Percentiles rank a stretch among this genome's conserved stretches.
phyloP scores from a whole-genome alignment of 2,888 invertebrate genomes.

The Folsomia manolachei region DNA sequence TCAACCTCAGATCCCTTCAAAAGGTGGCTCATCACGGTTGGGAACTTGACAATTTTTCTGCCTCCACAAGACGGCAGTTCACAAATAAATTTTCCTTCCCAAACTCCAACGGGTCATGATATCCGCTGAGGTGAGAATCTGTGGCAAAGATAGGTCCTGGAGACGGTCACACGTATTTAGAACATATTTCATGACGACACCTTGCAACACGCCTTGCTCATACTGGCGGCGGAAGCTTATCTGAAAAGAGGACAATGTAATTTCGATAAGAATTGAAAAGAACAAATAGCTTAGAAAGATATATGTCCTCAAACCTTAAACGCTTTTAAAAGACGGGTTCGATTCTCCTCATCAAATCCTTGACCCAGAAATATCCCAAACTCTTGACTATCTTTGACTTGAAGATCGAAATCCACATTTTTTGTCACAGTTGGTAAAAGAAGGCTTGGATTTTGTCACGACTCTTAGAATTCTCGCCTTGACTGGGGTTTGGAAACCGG shows the following conservation, averaged over 20 bases:
- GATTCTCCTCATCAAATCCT: conserved; percentile 60
- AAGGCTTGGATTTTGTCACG: too few relatives aligned
- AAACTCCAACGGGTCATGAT: conserved; percentile 33
- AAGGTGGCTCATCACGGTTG: background rate
- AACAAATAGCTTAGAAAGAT: background rate
- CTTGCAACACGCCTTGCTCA: conserved; percentile 63
- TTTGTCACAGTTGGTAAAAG: too few relatives aligned
- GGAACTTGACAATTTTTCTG: background rate
- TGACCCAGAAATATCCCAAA: background rate
- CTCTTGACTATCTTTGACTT: background rate
- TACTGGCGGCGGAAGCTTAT: conserved; percentile 55
- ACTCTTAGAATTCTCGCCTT: too few relatives aligned
- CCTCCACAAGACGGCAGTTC: too few relatives aligned
- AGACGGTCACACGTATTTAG: conserved; percentile 61
- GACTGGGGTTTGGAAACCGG: too few relatives aligned
- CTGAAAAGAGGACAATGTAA: conserved; percentile 1
- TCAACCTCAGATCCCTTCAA: conserved; percentile 50
- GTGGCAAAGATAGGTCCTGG: conserved; percentile 55
- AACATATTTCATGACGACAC: conserved; percentile 60
- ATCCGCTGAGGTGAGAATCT: conserved; percentile 39
- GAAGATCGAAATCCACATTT: too few relatives aligned
- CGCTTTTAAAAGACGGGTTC: conserved; percentile 62
- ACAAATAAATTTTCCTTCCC: too few relatives aligned
- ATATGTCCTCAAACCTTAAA: conserved; percentile 57
- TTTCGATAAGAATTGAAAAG: background rate